Evolutionary conservation across 2,888 invertebrate genomes (phyloP).

Genomic region (Stomorhina lunata): DNA sequence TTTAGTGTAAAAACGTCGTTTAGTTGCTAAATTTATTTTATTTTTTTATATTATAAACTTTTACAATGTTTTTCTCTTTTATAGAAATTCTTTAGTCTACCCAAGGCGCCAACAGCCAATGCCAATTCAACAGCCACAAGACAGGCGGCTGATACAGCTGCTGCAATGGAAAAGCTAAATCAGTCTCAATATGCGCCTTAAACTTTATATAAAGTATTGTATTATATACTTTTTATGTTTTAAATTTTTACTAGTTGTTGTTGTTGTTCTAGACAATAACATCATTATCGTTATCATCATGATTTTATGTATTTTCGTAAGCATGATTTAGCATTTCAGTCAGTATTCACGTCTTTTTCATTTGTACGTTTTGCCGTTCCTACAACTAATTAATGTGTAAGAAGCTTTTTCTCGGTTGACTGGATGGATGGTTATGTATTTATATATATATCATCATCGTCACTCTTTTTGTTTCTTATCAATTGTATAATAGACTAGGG

Average conservation of each 20-base stretch:
- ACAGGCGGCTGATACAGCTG: constrained; percentile 25
- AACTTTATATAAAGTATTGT: constrained; percentile 26
- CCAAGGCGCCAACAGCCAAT: constrained; percentile 72
- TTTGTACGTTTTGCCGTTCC: not conserved
- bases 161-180: constrained; percentile 71
- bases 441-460: too few relatives aligned
- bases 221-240: constrained; percentile 6
- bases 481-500: constrained; percentile 6
- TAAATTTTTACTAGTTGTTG: constrained; percentile 31
- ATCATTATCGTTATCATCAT: not conserved
- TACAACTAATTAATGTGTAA: constrained; percentile 58
- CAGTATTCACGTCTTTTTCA: constrained; percentile 17
- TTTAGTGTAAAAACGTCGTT: constrained; percentile 48
- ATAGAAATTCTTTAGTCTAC: constrained; percentile 80
- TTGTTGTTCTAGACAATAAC: constrained; percentile 53
- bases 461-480: constrained; percentile 34
- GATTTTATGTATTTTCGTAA: constrained; percentile 45
- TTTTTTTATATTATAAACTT: constrained; percentile 40
- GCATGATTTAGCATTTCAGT: constrained; percentile 56
- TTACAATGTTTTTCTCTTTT: constrained; percentile 3
- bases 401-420: constrained; percentile 11
- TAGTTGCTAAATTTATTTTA: constrained; percentile 61
- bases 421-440: constrained; percentile 25
- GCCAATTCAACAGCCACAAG: constrained; percentile 48
- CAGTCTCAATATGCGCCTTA: constrained; percentile 70